These are phyloP conservation scores for Microcebus lehilahytsara DNA, from an alignment of 2,113 vertebrate species.

Conservation along the genomic window DNA sequence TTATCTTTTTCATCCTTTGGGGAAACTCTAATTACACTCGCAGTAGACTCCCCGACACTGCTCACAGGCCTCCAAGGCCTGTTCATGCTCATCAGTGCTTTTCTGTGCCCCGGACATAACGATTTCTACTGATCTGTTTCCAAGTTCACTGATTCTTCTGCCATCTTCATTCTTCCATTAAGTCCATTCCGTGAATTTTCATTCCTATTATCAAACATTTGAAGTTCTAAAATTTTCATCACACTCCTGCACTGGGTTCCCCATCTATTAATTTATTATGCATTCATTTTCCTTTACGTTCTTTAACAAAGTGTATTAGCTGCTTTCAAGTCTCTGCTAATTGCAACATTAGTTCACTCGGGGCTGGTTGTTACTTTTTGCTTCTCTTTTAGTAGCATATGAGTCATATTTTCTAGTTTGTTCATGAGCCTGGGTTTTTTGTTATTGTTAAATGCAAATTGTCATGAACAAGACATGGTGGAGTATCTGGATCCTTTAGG, in stretches of 20 bases:
- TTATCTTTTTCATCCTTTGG: not conserved
- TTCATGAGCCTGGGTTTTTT: not conserved
- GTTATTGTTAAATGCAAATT: not conserved
- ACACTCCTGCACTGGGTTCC: not conserved
- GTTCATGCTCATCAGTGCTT: not conserved
- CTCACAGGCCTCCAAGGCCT: not conserved
- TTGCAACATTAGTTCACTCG: not conserved
- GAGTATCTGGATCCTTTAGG: not conserved
- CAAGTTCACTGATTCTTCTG: not conserved
- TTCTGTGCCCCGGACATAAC: not conserved
- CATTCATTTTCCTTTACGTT: not conserved
- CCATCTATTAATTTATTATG: no score
- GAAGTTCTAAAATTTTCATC: not conserved
- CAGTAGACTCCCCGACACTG: not conserved
- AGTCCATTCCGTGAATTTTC: not conserved
- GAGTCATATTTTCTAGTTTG: not conserved
- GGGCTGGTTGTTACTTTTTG: not conserved
- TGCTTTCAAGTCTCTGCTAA: not conserved
- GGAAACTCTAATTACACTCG: not conserved
- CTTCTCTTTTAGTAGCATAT: not conserved
- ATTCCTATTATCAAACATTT: not conserved
- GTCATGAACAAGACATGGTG: not conserved
- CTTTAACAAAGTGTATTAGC: accelerated
- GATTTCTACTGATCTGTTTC: not conserved
- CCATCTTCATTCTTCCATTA: not conserved